Percentiles rank a stretch among this genome's conserved stretches.
Conservation (phyloP, 2,888 invertebrate species). For the Himalopsyche tibetana region DNA sequence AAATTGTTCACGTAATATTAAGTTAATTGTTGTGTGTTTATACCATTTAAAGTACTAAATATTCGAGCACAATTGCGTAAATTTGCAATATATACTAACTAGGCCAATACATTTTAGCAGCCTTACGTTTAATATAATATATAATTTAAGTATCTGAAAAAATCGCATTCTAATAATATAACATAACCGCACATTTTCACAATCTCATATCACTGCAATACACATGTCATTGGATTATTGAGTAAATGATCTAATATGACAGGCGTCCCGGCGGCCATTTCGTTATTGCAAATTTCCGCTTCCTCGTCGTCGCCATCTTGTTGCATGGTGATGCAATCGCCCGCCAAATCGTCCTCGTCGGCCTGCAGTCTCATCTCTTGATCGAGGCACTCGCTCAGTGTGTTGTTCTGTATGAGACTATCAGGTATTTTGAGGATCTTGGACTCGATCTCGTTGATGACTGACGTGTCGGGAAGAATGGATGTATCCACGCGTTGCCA, state of each 20-base stretch:
- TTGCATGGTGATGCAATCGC: slow-evolving; percentile 45
- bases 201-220: slow-evolving; percentile 67
- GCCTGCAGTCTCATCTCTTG: slow-evolving; percentile 20
- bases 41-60: too few relatives aligned
- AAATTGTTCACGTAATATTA: too few relatives aligned
- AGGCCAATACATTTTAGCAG: slow-evolving; percentile 2
- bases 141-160: not conserved
- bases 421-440: slow-evolving; percentile 46
- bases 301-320: slow-evolving; percentile 56
- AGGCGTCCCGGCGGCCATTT: slow-evolving; percentile 74
- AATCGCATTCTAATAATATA: slow-evolving; percentile 8
- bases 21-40: too few relatives aligned
- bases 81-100: not conserved
- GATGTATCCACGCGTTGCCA: slow-evolving; percentile 48
- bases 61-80: too few relatives aligned
- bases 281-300: slow-evolving; percentile 51
- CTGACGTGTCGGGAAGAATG: slow-evolving; percentile 38
- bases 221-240: slow-evolving; percentile 73
- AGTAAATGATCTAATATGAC: slow-evolving; percentile 73
- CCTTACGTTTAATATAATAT: not conserved
- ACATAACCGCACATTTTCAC: not conserved
- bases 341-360: slow-evolving; percentile 2
- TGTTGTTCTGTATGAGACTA: slow-evolving; percentile 44
- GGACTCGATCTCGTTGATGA: slow-evolving; percentile 56
- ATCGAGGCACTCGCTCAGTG: not conserved